Conservation (phyloP, 2,888 invertebrate genomes). For the Microplitis deprimator region DNA sequence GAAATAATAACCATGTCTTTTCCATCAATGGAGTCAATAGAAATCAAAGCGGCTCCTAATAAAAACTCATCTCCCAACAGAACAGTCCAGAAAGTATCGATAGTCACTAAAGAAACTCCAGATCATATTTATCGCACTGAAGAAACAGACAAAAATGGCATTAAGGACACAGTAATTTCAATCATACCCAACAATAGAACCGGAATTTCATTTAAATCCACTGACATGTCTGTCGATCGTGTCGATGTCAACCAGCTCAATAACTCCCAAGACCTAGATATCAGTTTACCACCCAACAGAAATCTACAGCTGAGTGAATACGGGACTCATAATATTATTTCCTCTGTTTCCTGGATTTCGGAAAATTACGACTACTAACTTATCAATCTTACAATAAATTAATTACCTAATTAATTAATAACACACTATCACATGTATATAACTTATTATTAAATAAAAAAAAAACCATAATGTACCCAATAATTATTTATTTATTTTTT, state of each 20-base stretch:
- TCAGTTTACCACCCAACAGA: conserved; percentile 49
- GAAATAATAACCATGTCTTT: conserved; percentile 57
- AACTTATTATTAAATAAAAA: not conserved
- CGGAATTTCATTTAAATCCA: conserved; percentile 20
- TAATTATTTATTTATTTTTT: not conserved
- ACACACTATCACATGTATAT: not conserved
- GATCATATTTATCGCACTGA: conserved; percentile 55
- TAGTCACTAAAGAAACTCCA: conserved; percentile 56
- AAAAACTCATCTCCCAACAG: conserved; percentile 42
- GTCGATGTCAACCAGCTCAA: not conserved
- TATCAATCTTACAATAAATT: conserved; percentile 46
- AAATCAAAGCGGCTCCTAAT: conserved; percentile 23
- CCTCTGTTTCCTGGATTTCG: conserved; percentile 57
- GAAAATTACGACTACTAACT: conserved; percentile 54
- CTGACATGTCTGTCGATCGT: not conserved
- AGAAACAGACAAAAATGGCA: conserved; percentile 56
- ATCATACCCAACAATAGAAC: conserved; percentile 54
- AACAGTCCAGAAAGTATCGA: conserved; percentile 53
- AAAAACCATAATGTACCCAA: not conserved
- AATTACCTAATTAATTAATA: conserved; percentile 3
- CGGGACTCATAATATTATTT: conserved; percentile 53
- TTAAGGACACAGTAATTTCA: conserved; percentile 54
- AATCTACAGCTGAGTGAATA: conserved; percentile 55
- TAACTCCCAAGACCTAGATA: conserved; percentile 38
- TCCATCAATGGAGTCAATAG: conserved; percentile 41